Base-by-base conservation (phyloP, 1,140 invertebrate genomes). In the Sweltsa coloradensis region DNA sequence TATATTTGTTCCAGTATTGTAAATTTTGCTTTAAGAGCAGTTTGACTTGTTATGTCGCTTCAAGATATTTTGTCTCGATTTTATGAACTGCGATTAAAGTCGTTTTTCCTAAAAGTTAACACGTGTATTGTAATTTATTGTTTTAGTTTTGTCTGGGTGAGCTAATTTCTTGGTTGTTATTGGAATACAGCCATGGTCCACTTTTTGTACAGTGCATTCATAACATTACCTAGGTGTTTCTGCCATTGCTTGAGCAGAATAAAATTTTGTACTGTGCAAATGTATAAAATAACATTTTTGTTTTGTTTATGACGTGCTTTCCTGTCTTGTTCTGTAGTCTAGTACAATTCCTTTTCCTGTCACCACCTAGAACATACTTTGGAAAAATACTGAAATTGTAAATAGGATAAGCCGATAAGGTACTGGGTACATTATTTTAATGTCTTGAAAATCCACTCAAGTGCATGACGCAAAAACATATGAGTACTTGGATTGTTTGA, bases 181-280 rank as follows among this genome's bases (percentile, higher is more conserved):
- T 44, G 34, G 42, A 34, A 31, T 18, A 26, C 26, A 44, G 2
- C 24, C 29, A 9, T 44, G 42, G 42, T 18, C 42, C 42, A 37
- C 34, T 49, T 44, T 51, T 43, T 54, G 48, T 50, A 50, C 48
- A 50, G 48, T 47, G 24, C 46, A 47, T 24, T 50, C 45, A 42
- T 50, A n/a, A n/a, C n/a, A n/a, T n/a, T n/a, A n/a, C n/a, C 27
- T 50, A 39, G 34, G 45, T 50, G 48, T 50, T 39, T 45, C 48
- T 50, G 48, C 40, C 23, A 47, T 31, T 41, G 34, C 25, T 7
- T 37, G 62, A 59, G 56, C 64, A 55, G 59, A 60, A 67, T 63
- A 67, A 69, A 71, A 69, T 68, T 71, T 71, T 71, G 68, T 71
- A 71, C 69, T 69, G 69, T 71, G 67, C 68, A 71, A 69, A 71